Percentiles rank a stretch among this genome's conserved stretches.
Evolutionary conservation across 2,888 invertebrate genomes (phyloP).

Genomic region (Malacosoma neustria): DNA sequence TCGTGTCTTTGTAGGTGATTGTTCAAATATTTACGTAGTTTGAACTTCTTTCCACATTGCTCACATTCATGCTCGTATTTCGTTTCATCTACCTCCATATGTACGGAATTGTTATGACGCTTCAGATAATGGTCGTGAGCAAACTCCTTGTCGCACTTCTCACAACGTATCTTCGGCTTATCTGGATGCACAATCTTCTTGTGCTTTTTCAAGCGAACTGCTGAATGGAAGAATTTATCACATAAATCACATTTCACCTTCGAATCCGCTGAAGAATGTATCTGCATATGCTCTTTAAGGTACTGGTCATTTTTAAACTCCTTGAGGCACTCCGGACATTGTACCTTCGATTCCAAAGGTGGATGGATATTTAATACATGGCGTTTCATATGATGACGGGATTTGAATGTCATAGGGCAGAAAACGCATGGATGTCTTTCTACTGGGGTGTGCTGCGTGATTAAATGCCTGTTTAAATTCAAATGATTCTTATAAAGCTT

Average conservation of each 20-base stretch:
- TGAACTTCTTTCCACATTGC: constrained; percentile 61
- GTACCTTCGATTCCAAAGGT: constrained; percentile 59
- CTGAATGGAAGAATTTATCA: constrained; percentile 58
- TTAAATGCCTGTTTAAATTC: constrained; percentile 51
- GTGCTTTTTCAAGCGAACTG: constrained; percentile 56
- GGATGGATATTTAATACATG: constrained; percentile 64
- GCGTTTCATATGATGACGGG: constrained; percentile 60
- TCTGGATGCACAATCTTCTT: constrained; percentile 61
- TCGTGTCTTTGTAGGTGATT: constrained; percentile 63
- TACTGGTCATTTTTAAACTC: constrained; percentile 68
- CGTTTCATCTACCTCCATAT: constrained; percentile 49
- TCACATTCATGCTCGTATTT: constrained; percentile 56
- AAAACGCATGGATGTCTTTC: constrained; percentile 58
- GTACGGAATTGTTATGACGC: constrained; percentile 53
- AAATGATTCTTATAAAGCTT: constrained; percentile 53
- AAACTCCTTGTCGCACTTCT: constrained; percentile 61
- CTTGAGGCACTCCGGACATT: constrained; percentile 57
- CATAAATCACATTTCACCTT: constrained; percentile 63
- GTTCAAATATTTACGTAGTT: constrained; percentile 52
- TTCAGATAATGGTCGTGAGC: constrained; percentile 56
- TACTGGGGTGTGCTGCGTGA: constrained; percentile 53
- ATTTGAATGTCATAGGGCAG: constrained; percentile 62
- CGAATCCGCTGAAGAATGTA: constrained; percentile 50
- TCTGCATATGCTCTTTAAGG: constrained; percentile 62
- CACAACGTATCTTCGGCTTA: constrained; percentile 53